Evolutionary conservation across 92 coral and sea anemone species (phyloP), one percentile per base, ranked within the genome.

Genomic region (Micromussa lordhowensis): DNA sequence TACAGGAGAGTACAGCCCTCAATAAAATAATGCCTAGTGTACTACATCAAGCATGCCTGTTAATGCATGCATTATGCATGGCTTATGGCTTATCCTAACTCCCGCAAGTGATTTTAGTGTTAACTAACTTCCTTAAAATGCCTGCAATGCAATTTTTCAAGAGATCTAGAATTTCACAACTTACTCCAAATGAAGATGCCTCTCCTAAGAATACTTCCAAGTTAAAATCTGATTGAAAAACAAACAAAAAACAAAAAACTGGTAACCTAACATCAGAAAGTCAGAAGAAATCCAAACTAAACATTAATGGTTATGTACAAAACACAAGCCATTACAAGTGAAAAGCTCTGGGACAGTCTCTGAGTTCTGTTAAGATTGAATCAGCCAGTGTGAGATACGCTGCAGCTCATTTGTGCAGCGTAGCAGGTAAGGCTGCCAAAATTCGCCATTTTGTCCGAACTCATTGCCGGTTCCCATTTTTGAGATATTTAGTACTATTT

Each of bases 151-250:
- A 22, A 35, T 35, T 35, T 35, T 1, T 35, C 38, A 31, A 30
- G 30, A 55, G 3, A 55, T 17, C 26, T 54, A 17, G 64, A 55
- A 29, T 57, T 12, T 64, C 8, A 15, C 44, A 17, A 82, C 90
- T 68, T 90, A 93, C 95, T 64, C 82, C 61, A 31, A 93, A 93
- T 51, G 93, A 86, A 40, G 91, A 77, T 29, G 95, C 63, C 77
- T 86, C 89, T 86, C 83, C 83, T 22, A 64, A 13, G 30, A 77
- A 63, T 0, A 86, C 75, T 76, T 66, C 40, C 49, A 77, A 29
- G 54, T 77, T 78, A 21, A 86, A 68, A 68, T 86, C 89, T 86
- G 66, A 18, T 73, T 4, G 57, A 24, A 63, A n/a, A n/a, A n/a
- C n/a, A n/a, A n/a, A n/a, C n/a, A n/a, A n/a, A n/a, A n/a, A 40